Conservation (phyloP, 2,888 invertebrate species). For the Conus canariensis region DNA sequence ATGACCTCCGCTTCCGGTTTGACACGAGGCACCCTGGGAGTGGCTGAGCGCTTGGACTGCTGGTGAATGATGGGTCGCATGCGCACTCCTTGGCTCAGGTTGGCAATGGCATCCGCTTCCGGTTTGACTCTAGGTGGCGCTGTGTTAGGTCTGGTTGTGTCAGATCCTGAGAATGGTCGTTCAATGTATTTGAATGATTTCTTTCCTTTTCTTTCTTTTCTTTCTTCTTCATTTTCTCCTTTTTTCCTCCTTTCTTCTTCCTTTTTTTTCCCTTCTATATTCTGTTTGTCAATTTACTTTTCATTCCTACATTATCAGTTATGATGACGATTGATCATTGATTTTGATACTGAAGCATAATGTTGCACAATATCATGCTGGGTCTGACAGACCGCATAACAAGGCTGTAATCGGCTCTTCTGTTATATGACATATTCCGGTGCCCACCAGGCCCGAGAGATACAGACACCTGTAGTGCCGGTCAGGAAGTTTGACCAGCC, state of each 20-base stretch:
- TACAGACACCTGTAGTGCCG: too few relatives aligned
- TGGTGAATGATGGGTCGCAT: constrained; percentile 65
- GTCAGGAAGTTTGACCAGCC: too few relatives aligned
- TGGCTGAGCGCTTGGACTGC: constrained; percentile 57
- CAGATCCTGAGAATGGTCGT: constrained; percentile 49
- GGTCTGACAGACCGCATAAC: too few relatives aligned
- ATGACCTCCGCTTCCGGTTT: constrained; percentile 67
- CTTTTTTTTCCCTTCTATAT: not conserved
- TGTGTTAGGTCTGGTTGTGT: constrained; percentile 63
- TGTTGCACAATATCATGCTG: too few relatives aligned
- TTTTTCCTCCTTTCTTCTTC: not conserved
- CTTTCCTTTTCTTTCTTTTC: not conserved
- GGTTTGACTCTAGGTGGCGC: constrained; percentile 66
- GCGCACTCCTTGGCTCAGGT: constrained; percentile 61
- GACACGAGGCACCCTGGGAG: constrained; percentile 58
- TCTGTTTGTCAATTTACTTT: too few relatives aligned
- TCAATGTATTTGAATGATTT: not conserved
- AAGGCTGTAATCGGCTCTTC: too few relatives aligned
- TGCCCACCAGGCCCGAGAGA: too few relatives aligned
- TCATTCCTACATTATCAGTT: too few relatives aligned
- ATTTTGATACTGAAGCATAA: too few relatives aligned
- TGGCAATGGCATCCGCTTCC: constrained; percentile 64
- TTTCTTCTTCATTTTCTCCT: not conserved
- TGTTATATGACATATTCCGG: too few relatives aligned
- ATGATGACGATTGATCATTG: too few relatives aligned